Base-by-base conservation (phyloP, 2,797 vertebrate species). In the Eremophila alpestris region DNA sequence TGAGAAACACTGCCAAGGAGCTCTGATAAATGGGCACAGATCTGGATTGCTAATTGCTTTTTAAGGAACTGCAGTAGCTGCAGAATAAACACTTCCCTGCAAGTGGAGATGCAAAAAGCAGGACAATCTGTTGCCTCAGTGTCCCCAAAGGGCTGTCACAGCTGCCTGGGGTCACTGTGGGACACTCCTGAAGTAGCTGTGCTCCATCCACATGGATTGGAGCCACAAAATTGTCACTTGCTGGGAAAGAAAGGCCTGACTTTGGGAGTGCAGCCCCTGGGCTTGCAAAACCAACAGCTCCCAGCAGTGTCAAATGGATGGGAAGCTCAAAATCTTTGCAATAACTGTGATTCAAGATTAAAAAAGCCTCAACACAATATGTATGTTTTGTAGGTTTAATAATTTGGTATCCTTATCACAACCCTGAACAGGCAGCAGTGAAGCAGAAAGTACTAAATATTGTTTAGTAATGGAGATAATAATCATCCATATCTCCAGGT, bases 1-100 rank as follows among this genome's bases (percentile, higher is more conserved):
- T 73, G 64, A 71, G 49, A 93, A 93, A 77, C 0, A 4, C 58
- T 74, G 52, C 56, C 71, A 51, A 59, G 34, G 29, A 90, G 41
- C 54, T 86, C 68, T 49, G 83, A 60, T 10, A 83, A 88, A 93
- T 7, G 30, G 52, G 76, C 68, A 45, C 2, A 17, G 58, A 40
- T 64, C 41, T 81, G 67, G 83, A 34, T 26, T 68, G 74, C 58
- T 34, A 83, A 78, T 58, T 65, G 73, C 40, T 90, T 90, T 93
- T 55, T 43, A 70, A 64, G 38, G 45, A 76, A 69, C 58, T 51
- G 60, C 51, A 64, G 49, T 5, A 75, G 60, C 69, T 71, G 46
- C 67, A 89, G 74, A 79, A 89, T 29, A 70, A 93, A 87, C 56
- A 43, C 12, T 52, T 58, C 32, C 59, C 48, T 79, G 32, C 27